Evolutionary conservation across 1,140 invertebrate species (phyloP).

Genomic region (Trinorchestia longiramus): DNA sequence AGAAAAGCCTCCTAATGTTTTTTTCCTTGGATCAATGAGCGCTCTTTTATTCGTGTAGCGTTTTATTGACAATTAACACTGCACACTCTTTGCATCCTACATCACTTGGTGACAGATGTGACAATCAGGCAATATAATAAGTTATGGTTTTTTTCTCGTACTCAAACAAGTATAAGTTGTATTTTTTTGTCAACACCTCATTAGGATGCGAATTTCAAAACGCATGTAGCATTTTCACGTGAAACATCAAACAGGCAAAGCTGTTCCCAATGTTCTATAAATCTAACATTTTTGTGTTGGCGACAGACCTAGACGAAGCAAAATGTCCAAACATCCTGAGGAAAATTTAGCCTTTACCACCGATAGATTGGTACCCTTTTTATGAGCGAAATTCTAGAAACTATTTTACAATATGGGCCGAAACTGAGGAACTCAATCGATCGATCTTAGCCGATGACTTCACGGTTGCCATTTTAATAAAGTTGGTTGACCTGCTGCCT

Average conservation of each 20-base stretch:
- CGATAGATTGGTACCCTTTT: background rate
- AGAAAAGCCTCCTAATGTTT: background rate
- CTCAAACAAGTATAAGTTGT: background rate
- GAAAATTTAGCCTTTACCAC: background rate
- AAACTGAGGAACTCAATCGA: no score
- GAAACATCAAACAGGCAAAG: background rate
- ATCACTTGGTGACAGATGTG: no score
- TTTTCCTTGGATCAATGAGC: background rate
- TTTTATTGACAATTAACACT: background rate
- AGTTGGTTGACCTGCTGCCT: no score
- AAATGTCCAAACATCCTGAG: background rate
- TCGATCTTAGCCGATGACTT: no score
- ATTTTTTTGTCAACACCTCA: background rate
- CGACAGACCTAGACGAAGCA: background rate
- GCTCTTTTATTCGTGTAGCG: background rate
- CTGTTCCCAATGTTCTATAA: background rate
- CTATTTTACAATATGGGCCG: no score
- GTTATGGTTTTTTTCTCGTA: no score
- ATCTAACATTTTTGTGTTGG: background rate
- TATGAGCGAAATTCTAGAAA: background rate
- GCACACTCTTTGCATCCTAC: background rate
- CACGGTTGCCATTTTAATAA: no score
- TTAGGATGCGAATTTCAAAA: background rate
- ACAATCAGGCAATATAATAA: no score
- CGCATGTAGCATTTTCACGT: background rate